Evolutionary conservation across 2,113 vertebrate species (phyloP).

Genomic region (Cyprinodon brontotheroides): DNA sequence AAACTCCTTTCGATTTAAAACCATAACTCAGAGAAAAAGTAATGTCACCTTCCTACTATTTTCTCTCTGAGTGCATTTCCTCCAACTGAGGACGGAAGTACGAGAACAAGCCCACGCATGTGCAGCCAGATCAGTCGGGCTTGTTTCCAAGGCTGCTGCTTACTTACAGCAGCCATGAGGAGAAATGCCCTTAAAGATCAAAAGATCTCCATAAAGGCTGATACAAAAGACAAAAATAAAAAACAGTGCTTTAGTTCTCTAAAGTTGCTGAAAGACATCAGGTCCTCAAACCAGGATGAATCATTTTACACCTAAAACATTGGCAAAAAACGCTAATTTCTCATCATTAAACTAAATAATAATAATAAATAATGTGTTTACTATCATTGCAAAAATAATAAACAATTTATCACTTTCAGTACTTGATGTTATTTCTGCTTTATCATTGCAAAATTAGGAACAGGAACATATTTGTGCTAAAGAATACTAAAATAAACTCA

Average conservation of each 20-base stretch:
- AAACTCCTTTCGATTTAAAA: background rate
- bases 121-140: background rate
- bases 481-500: background rate
- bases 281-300: background rate
- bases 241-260: background rate
- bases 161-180: background rate
- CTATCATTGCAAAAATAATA: too few relatives aligned
- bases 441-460: background rate
- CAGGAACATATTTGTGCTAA: background rate
- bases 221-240: background rate
- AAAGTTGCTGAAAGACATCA: background rate
- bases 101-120: background rate
- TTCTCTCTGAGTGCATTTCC: background rate
- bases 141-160: background rate
- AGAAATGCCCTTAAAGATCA: background rate
- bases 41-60: background rate
- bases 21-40: background rate
- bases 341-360: background rate
- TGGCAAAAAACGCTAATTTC: background rate
- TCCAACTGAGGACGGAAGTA: background rate
- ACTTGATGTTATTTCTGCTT: background rate
- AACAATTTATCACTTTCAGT: background rate
- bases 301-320: background rate
- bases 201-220: background rate
- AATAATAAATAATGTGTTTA: too few relatives aligned